Evolutionary conservation across 2,888 invertebrate genomes (phyloP).

Genomic region (Thelaira solivaga): DNA sequence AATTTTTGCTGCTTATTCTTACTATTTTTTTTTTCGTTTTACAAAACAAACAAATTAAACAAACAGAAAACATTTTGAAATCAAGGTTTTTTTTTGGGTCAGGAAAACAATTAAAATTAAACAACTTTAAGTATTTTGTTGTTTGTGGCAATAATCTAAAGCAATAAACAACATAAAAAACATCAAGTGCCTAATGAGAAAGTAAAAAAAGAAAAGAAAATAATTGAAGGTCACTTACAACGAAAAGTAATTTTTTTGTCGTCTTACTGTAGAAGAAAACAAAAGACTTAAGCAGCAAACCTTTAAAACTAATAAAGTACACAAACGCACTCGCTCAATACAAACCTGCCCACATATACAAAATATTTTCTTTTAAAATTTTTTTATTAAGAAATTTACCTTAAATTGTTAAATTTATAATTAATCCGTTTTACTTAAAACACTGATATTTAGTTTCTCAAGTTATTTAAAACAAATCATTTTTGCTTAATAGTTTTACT

Average conservation of each 20-base stretch:
- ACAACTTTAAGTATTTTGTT: background rate
- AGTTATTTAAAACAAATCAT: conserved; percentile 11
- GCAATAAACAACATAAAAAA: background rate
- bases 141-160: no score
- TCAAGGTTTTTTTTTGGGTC: conserved; percentile 20
- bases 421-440: conserved; percentile 16
- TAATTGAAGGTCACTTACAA: conserved; percentile 30
- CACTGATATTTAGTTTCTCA: background rate
- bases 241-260: background rate
- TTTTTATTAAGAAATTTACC: conserved; percentile 19
- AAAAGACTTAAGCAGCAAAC: conserved; percentile 68
- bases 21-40: background rate
- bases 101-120: conserved; percentile 18
- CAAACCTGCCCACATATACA: no score
- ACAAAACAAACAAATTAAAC: background rate
- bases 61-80: background rate
- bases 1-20: no score
- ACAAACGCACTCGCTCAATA: no score
- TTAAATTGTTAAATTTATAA: conserved; percentile 13
- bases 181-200: conserved; percentile 27
- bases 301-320: no score
- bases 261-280: conserved; percentile 41
- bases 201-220: background rate
- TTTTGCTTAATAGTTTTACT: background rate
- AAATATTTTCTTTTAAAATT: no score